Evolutionary conservation across 2,113 vertebrate genomes (phyloP), one percentile per base, ranked within the genome.

Genomic region (Equus quagga): DNA sequence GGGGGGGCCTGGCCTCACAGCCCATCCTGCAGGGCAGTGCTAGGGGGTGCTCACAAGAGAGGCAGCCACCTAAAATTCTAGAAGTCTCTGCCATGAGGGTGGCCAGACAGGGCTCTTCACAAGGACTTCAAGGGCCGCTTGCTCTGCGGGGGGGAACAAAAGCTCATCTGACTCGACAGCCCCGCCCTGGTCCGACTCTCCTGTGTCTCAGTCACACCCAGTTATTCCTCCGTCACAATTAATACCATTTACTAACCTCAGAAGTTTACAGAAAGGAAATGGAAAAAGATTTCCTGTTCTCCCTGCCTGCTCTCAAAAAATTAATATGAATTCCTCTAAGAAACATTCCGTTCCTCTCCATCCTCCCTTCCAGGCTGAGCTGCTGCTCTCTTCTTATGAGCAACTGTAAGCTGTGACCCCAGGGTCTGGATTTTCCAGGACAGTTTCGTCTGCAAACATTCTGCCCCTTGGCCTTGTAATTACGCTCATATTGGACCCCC

Each of bases 251-350:
- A n/a, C 14, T 18, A 49, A 92, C 49, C 72, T 76, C 75, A 91
- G 62, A 92, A 62, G 58, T n/a, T n/a, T 6, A 65, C 46, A 92
- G 56, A 89, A 62, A 94, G 87, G 93, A 95, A 92, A 87, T 75
- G 88, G 70, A 65, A 85, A 89, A 65, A 95, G 67, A 80, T 70
- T 73, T 17, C 56, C 70, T 81, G 14, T 65, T 41, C 46, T 91
- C 93, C 8, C 6, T 60, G 54, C 8, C 31, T 95, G 24, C 64
- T 41, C 69, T 95, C 51, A 31, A 70, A 89, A 92, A 76, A 36
- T 46, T 8, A 56, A 62, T 3, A 80, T 4, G 8, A 56, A 75
- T 58, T 67, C 67, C 76, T 54, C 75, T 6, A 60, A 92, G 72
- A 95, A 89, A 69, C 13, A 65, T 64, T 49, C 23, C 33, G 6